Base-by-base conservation (phyloP, 2,888 invertebrate species). In the Halictus ligatus region DNA sequence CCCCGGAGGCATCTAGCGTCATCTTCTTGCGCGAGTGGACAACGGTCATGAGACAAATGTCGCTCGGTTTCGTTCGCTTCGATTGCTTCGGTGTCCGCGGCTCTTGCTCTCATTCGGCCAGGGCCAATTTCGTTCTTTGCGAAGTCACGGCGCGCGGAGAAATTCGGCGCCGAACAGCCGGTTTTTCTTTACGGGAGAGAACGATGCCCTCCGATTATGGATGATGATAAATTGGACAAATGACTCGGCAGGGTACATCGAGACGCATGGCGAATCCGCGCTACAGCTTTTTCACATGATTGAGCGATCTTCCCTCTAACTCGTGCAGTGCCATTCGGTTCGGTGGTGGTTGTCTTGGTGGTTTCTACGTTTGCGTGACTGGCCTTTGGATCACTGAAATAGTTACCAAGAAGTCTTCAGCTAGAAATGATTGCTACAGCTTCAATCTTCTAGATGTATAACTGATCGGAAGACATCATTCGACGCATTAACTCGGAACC, bases 1-100 rank as follows among this genome's bases (percentile, higher is more conserved):
- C 88, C 74, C 72, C 72, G 58, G 82, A 73, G 88, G 84, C 83
- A 82, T 79, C 75, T 84, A 71, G 86, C 88, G 86, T 88, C 90
- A 84, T 91, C 85, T 74, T 75, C 67, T 71, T 21, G 54, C 12
- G 48, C 58, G 46, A 15, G 46, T 2, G 54, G 35, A 69, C 69
- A 64, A 29, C 40, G 13, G n/a, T 50, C 67, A 40, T 35, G 75
- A 81, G 46, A 71, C 58, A 54, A 77, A 78, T 74, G 58, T 64
- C 50, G 25, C 64, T 15, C n/a, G 21, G 25, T 72, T 73, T 58
- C 29, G 43, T 74, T 83, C 58, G 58, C 50, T 74, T 83, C 58
- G 58, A 69, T 79, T 69, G 58, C 40, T 29, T 60, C 10, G 18
- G 64, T 7, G 54, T 21, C 54, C 54, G 21, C 43, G 54, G 12